These are phyloP conservation scores for Platorchestia sp. DNA, from an alignment of 1,140 invertebrate genomes.

Conservation along the genomic window DNA sequence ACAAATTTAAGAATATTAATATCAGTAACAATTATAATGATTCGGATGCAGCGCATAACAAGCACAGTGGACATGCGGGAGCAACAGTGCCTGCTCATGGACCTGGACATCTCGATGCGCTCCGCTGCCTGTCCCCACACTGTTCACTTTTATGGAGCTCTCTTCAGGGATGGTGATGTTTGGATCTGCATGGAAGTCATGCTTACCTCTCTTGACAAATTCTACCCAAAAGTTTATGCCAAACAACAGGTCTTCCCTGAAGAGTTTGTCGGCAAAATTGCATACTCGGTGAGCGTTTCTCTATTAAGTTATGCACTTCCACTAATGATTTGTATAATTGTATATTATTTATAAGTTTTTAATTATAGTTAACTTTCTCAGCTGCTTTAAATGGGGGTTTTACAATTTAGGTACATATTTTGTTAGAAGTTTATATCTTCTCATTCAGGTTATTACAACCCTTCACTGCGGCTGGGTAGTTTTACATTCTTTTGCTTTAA, in stretches of 20 bases:
- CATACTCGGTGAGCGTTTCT: slow-evolving; percentile 80
- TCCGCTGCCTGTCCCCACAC: slow-evolving; percentile 96
- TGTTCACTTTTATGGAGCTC: slow-evolving; percentile 97
- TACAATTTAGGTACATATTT: no score
- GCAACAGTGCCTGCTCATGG: slow-evolving; percentile 95
- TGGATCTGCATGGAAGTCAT: slow-evolving; percentile 99
- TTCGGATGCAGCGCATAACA: slow-evolving; percentile 67
- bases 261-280: slow-evolving; percentile 75
- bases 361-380: no score
- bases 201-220: slow-evolving; percentile 99
- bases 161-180: slow-evolving; percentile 93
- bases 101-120: slow-evolving; percentile 97
- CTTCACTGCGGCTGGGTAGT: no score
- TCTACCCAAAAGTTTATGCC: slow-evolving; percentile 93
- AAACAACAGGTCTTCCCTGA: slow-evolving; percentile 71
- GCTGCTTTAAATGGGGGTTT: no score
- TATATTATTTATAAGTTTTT: background rate
- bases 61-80: slow-evolving; percentile 95
- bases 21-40: no score
- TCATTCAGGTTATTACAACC: no score
- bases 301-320: no score
- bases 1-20: no score
- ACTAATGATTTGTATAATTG: no score
- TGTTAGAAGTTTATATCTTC: no score
- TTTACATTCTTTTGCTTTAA: no score